Conservation (phyloP, 2,797 vertebrate genomes). For the Lophotriccus pileatus region DNA sequence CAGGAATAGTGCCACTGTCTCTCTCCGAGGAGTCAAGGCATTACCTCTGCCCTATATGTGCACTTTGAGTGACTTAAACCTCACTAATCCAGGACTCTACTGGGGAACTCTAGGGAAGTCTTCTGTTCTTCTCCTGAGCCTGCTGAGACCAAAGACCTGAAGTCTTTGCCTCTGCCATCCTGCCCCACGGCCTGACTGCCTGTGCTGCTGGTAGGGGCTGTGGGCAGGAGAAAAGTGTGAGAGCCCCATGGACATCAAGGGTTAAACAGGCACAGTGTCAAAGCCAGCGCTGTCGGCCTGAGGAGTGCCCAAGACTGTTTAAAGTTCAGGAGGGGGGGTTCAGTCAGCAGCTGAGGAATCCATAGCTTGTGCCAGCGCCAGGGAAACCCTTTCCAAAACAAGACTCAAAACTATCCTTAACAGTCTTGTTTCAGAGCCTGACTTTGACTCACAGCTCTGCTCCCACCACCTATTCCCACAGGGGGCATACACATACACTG, state of each 20-base stretch:
- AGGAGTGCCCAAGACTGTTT: conserved; percentile 41
- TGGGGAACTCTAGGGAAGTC: neutral
- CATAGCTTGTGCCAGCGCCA: conserved; percentile 74
- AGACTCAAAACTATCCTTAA: conserved; percentile 40
- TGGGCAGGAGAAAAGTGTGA: neutral
- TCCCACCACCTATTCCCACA: rapidly evolving
- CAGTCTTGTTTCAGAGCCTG: conserved; percentile 25
- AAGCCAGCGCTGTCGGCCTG: neutral
- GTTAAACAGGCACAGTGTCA: conserved; percentile 7
- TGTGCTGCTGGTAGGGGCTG: rapidly evolving
- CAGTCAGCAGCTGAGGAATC: conserved; percentile 85
- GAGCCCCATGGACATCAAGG: neutral
- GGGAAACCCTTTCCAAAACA: conserved; percentile 90
- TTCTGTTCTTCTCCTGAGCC: neutral
- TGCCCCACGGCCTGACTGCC: neutral
- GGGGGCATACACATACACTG: rapidly evolving
- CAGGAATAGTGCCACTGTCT: neutral
- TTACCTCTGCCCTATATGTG: rapidly evolving
- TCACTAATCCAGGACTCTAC: neutral
- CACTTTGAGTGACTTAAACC: neutral
- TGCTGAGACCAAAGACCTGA: neutral
- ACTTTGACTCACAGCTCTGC: neutral
- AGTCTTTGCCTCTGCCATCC: neutral
- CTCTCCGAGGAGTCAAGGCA: rapidly evolving
- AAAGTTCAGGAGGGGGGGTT: conserved; percentile 68